Evolutionary conservation across 2,113 vertebrate genomes (phyloP).

Genomic region (Meleagris gallopavo): DNA sequence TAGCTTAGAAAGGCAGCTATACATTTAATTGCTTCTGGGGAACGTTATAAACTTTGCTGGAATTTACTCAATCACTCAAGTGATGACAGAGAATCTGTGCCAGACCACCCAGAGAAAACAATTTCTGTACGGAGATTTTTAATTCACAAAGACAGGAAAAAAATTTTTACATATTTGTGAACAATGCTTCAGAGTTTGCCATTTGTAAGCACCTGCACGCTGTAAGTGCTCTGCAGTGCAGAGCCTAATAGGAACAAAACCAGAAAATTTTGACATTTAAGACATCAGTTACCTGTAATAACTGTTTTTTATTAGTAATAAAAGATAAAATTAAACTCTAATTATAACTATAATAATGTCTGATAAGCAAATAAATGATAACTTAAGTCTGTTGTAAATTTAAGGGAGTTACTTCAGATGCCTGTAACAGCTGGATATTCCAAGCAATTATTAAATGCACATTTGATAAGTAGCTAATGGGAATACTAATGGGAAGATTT

Average conservation of each 20-base stretch:
- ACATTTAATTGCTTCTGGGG: rapidly evolving
- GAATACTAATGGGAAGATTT: neutral
- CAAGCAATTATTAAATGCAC: neutral
- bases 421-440: neutral
- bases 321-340: neutral
- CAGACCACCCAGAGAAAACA: neutral
- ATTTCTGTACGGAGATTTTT: neutral
- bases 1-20: neutral
- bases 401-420: neutral
- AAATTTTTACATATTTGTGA: neutral
- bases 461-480: neutral
- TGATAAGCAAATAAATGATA: neutral
- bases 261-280: neutral
- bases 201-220: neutral
- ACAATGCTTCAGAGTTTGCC: neutral
- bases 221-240: neutral
- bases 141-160: neutral
- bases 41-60: neutral
- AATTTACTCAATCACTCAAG: neutral
- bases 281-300: neutral
- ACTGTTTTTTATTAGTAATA: neutral
- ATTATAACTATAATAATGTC: neutral
- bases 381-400: neutral
- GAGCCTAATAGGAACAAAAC: neutral
- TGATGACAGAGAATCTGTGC: neutral